Conservation (phyloP, 1,140 invertebrate species). For the Magallana angulata region DNA sequence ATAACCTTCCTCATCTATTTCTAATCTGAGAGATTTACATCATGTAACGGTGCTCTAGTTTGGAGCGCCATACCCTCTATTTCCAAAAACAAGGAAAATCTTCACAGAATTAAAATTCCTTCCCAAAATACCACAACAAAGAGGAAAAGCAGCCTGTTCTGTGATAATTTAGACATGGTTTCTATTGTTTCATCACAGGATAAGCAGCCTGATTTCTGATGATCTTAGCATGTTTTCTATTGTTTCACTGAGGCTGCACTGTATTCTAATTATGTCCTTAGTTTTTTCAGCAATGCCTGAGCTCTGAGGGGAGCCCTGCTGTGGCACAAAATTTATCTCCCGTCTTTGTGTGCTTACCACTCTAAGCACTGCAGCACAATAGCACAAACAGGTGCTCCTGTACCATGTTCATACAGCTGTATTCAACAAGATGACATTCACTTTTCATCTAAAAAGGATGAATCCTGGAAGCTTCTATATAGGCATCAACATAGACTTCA, state of each 20-base stretch:
- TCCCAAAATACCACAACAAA: slow-evolving; percentile 18
- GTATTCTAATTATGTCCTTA: too few relatives aligned
- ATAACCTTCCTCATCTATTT: too few relatives aligned
- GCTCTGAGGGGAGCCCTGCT: background rate
- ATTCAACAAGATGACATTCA: too few relatives aligned
- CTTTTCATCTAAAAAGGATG: too few relatives aligned
- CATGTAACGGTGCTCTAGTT: too few relatives aligned
- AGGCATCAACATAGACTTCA: too few relatives aligned
- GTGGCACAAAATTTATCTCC: background rate
- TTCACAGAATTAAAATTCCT: slow-evolving; percentile 21
- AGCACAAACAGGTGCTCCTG: too few relatives aligned
- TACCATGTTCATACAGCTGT: too few relatives aligned
- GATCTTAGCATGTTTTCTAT: background rate
- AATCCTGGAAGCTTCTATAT: too few relatives aligned
- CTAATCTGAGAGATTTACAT: too few relatives aligned
- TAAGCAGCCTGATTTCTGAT: background rate
- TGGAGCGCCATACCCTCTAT: background rate
- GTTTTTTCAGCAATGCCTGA: too few relatives aligned
- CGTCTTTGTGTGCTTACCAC: background rate
- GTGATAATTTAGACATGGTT: slow-evolving; percentile 10
- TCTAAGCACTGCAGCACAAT: too few relatives aligned
- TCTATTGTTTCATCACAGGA: background rate
- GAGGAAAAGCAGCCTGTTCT: background rate
- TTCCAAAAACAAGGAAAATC: background rate
- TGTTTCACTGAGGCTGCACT: background rate